Conservation (phyloP, 2,888 invertebrate genomes). For the Dicyrtoma fusca region DNA sequence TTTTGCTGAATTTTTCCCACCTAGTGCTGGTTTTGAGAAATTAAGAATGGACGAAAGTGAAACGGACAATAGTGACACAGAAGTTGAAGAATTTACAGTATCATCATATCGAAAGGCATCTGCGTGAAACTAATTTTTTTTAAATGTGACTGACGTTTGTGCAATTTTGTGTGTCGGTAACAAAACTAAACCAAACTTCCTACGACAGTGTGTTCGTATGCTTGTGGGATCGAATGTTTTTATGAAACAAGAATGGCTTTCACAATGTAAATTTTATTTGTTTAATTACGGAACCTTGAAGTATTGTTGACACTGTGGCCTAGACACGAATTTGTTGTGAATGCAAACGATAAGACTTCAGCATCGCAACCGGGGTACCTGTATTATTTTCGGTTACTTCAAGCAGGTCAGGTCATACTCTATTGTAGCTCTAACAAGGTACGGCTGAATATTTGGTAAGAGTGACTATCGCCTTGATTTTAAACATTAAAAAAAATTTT, state of each 20-base stretch:
- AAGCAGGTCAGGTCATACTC: too few species aligned
- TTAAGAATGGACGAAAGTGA: conserved; percentile 55
- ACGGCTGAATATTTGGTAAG: too few species aligned
- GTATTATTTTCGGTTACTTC: too few species aligned
- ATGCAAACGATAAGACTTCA: too few species aligned
- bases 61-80: conserved; percentile 55
- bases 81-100: conserved; percentile 54
- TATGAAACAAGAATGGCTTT: background rate
- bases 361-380: too few species aligned
- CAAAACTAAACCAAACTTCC: background rate
- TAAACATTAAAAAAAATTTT: too few species aligned
- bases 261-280: background rate
- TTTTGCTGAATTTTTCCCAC: conserved; percentile 56
- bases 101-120: conserved; percentile 50
- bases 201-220: background rate
- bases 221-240: background rate
- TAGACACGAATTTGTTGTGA: too few species aligned
- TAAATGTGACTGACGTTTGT: background rate
- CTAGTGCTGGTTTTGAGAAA: conserved; percentile 56
- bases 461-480: too few species aligned
- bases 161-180: background rate
- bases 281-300: background rate
- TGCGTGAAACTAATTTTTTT: conserved; percentile 19
- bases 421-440: too few species aligned
- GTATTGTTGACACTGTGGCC: background rate